phyloP scores from a whole-genome alignment of 2,888 invertebrate genomes.

The Micoletzkya japonica region DNA sequence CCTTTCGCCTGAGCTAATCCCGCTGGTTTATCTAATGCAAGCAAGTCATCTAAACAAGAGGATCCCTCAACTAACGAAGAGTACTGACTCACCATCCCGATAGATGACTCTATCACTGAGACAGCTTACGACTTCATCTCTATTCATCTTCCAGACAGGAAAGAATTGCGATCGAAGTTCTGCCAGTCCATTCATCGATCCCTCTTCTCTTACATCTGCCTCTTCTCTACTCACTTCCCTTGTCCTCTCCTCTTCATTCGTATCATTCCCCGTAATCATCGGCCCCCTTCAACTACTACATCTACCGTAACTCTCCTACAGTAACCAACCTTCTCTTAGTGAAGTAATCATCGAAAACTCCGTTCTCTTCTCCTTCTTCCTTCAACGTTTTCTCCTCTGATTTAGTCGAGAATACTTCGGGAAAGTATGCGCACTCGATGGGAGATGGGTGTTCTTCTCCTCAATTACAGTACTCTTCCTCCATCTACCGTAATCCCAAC shows the following conservation, averaged over 20 bases:
- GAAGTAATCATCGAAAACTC: conserved; percentile 12
- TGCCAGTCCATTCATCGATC: conserved; percentile 1
- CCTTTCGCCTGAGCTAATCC: conserved; percentile 21
- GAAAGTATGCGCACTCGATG: conserved; percentile 18
- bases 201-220: neutral
- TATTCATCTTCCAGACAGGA: conserved; percentile 15
- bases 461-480: neutral
- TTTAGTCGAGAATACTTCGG: too few relatives aligned
- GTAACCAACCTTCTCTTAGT: neutral
- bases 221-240: neutral
- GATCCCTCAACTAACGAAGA: neutral
- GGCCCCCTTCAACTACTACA: neutral
- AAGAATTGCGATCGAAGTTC: conserved; percentile 2
- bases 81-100: conserved; percentile 16
- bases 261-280: neutral
- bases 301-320: neutral
- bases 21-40: conserved; percentile 22
- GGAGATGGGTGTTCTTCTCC: neutral
- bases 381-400: conserved; percentile 2
- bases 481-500: neutral
- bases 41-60: conserved; percentile 5
- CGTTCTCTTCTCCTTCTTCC: conserved; percentile 10
- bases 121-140: conserved; percentile 4
- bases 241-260: conserved; percentile 2
- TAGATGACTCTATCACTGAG: conserved; percentile 10